Evolutionary conservation across 2,797 vertebrate species (phyloP).

Genomic region (Sarcoramphus papa): DNA sequence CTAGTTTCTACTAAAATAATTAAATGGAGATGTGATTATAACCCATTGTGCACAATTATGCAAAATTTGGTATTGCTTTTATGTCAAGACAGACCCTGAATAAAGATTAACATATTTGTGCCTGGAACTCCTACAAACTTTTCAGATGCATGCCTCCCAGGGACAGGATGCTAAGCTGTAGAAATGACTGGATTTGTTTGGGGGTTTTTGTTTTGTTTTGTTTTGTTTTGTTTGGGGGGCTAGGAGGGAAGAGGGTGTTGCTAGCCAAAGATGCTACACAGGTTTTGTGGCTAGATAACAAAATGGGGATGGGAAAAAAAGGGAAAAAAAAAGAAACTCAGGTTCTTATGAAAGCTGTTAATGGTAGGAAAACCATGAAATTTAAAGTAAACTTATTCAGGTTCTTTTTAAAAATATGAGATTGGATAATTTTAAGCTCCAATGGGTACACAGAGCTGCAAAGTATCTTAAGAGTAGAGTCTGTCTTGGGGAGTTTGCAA

Average conservation of each 20-base stretch:
- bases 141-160: not conserved
- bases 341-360: not conserved
- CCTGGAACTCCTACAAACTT: not conserved
- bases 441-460: not conserved
- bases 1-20: not conserved
- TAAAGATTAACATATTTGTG: not conserved
- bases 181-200: not conserved
- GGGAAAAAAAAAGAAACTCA: accelerated
- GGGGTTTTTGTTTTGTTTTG: not conserved
- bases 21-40: not conserved
- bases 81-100: not conserved
- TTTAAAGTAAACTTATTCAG: not conserved
- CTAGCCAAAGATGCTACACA: not conserved
- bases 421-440: not conserved
- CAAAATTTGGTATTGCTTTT: not conserved
- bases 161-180: not conserved
- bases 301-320: accelerated
- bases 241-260: not conserved
- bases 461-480: not conserved
- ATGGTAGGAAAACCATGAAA: not conserved
- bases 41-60: not conserved
- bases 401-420: not conserved
- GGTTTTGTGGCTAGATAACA: not conserved
- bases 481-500: not conserved
- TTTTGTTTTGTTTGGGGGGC: not conserved